A percentile compares a stretch with the other conserved stretches of the same genome.
Evolutionary conservation across 2,113 vertebrate species (phyloP).

Genomic region (Tichodroma muraria): DNA sequence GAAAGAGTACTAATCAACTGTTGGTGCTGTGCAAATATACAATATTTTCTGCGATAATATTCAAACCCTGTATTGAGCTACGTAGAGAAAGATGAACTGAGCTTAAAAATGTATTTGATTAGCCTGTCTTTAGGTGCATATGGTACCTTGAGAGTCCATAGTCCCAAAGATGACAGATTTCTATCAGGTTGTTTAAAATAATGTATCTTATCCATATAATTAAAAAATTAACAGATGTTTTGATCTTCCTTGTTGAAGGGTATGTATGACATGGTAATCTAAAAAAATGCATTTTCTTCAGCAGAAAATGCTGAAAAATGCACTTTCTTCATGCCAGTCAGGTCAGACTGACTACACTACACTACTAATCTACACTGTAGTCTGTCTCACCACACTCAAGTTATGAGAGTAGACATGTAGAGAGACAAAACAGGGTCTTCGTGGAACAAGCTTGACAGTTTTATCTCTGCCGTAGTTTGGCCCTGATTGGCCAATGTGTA

Average conservation of each 20-base stretch:
- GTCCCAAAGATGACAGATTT: not conserved
- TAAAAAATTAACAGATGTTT: not conserved
- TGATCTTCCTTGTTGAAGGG: not conserved
- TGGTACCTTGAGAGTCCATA: not conserved
- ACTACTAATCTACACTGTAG: fast-evolving
- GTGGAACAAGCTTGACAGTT: not conserved
- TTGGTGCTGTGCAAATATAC: not conserved
- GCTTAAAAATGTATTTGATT: not conserved
- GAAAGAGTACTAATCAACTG: not conserved
- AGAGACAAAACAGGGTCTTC: not conserved
- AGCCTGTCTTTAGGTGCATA: not conserved
- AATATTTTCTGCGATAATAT: not conserved
- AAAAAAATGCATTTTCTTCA: not conserved
- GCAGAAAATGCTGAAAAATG: too few species aligned
- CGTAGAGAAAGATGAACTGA: not conserved
- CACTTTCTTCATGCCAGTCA: not conserved
- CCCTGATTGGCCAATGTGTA: too few species aligned
- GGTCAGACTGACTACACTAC: too few species aligned
- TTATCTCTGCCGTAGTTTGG: too few species aligned
- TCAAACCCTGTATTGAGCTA: not conserved
- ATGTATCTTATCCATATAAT: not conserved
- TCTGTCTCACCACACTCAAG: not conserved
- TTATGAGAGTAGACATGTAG: not conserved
- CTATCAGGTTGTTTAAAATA: not conserved
- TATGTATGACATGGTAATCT: not conserved